These are phyloP conservation scores for Nasua narica DNA, from an alignment of 2,797 vertebrate species.

Conservation along the genomic window DNA sequence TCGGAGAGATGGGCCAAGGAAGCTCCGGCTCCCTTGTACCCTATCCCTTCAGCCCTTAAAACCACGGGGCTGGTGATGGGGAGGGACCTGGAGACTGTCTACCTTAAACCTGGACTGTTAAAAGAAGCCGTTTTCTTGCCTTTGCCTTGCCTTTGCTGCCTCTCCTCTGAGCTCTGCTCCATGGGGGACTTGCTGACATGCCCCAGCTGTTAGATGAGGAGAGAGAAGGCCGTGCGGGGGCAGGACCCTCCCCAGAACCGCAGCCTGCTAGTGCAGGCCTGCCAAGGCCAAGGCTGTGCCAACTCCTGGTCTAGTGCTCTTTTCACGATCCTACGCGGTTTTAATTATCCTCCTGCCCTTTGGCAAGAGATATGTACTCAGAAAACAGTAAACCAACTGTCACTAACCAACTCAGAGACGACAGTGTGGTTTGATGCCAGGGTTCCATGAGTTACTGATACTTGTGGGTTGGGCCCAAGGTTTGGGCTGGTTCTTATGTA, in stretches of 20 bases:
- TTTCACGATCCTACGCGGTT: background rate
- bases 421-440: background rate
- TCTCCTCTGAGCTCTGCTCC: background rate
- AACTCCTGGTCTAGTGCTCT: background rate
- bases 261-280: background rate
- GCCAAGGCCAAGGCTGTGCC: background rate
- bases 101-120: background rate
- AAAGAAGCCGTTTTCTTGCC: background rate
- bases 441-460: background rate
- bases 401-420: background rate
- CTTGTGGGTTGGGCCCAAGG: background rate
- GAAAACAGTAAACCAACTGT: background rate
- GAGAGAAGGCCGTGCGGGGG: fast-evolving
- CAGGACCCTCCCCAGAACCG: background rate
- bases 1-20: slow-evolving; percentile 32
- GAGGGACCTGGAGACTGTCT: background rate
- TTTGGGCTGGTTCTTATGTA: background rate
- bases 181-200: background rate
- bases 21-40: background rate
- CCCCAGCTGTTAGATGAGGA: background rate
- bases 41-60: background rate
- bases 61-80: background rate
- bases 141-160: background rate
- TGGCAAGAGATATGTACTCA: background rate
- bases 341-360: background rate